Evolutionary conservation across 53 echinoderm and acorn worm genomes (phyloP), one percentile per base, ranked within the genome.

Genomic region (Hippasteria phrygiana): DNA sequence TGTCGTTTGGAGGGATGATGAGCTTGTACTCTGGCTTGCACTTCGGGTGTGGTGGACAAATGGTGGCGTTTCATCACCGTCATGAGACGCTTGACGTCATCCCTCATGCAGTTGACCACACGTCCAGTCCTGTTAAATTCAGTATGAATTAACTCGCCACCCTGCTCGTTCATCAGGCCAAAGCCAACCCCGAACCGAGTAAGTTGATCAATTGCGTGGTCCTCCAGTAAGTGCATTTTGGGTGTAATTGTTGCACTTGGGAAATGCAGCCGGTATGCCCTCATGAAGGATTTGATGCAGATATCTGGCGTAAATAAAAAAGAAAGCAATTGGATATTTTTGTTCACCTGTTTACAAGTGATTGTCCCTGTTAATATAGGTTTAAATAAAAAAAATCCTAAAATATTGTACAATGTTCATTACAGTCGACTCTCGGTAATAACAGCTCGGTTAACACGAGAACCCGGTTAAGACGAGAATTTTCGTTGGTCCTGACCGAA

Each of bases 161-260:
- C 92, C 43, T 89, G 92, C 62, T 92, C 92, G 20, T 83, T 75
- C 65, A 89, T 55, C 28, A 88, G 39, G 14, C 92, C 92, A n/a
- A 81, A 56, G 59, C 48, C 67, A 29, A 55, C 80, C 27, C 55
- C 42, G 62, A 79, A 92, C 22, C 79, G 34, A 5, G 47, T 20
- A 0, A 88, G 46, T 64, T 65, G 74, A 12, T 73, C 81, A 28
- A 92, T 36, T 20, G 55, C 77, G 38, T 88, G 92, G 27, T 53
- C 16, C 69, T 92, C 88, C 39, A 92, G 62, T 35, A 92, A 62
- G 43, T 92, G 92, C 29, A 87, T 73, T 41, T 92, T 92, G 6
- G 88, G 92, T 4, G 92, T 80, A 1, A 92, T 53, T 1, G 62
- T 51, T 40, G 62, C 67, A 4, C 8, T n/a, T 29, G 90, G 90